phyloP scores from a whole-genome alignment of 92 coral and sea anemone species.

The Palythoa grandiflora region DNA sequence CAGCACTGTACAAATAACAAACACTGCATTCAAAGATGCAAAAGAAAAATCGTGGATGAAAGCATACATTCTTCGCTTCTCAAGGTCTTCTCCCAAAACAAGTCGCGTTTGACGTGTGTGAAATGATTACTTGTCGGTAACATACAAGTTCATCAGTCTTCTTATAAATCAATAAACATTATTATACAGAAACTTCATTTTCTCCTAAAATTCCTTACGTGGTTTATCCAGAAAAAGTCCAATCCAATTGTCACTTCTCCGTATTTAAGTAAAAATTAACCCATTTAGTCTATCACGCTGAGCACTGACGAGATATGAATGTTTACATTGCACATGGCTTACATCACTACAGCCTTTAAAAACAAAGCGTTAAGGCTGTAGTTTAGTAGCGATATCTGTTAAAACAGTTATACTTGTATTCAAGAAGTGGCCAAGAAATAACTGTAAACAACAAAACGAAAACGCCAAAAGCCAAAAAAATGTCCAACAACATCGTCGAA shows the following conservation, averaged over 20 bases:
- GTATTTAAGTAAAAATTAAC: background rate
- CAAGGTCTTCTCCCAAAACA: background rate
- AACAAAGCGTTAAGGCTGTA: background rate
- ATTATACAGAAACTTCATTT: background rate
- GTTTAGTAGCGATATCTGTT: background rate
- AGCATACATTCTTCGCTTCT: background rate
- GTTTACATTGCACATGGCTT: conserved; percentile 37
- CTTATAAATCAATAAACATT: background rate
- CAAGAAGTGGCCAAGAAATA: conserved; percentile 31
- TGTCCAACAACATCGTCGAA: conserved; percentile 14
- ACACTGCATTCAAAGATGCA: background rate
- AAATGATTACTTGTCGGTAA: background rate
- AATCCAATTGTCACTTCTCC: background rate
- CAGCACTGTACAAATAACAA: background rate
- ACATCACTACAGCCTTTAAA: conserved; percentile 1
- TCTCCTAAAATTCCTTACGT: background rate
- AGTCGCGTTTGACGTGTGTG: background rate
- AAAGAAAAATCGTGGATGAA: background rate
- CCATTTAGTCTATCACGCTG: background rate
- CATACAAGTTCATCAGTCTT: background rate
- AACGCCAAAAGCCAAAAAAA: conserved; percentile 2
- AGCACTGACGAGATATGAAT: background rate
- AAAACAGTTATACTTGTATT: conserved; percentile 12
- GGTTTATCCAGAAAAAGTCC: background rate
- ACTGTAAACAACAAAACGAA: conserved; percentile 19